Conservation (phyloP, 2,113 vertebrate species). For the Anolis carolinensis region DNA sequence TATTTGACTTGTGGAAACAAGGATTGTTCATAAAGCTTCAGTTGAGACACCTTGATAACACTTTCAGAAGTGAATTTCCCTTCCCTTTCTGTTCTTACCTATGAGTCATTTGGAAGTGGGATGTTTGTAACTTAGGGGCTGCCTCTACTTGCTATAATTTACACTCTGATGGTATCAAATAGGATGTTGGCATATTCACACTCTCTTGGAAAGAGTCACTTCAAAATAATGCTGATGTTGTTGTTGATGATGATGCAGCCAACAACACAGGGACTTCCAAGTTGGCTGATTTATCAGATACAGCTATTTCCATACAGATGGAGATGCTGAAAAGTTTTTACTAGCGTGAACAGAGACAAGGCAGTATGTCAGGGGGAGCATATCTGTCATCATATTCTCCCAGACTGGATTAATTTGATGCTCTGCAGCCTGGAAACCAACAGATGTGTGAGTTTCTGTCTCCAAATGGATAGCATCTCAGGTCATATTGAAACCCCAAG, state of each 20-base stretch:
- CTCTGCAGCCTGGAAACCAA: slow-evolving; percentile 6
- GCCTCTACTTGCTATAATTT: too few species aligned
- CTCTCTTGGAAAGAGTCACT: slow-evolving; percentile 82
- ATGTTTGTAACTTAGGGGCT: too few species aligned
- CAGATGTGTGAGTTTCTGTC: slow-evolving; percentile 4
- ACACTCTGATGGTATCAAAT: too few species aligned
- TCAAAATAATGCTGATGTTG: slow-evolving; percentile 78
- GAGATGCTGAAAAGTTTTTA: slow-evolving; percentile 67
- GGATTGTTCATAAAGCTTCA: too few species aligned
- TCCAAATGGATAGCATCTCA: slow-evolving; percentile 6
- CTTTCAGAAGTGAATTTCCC: too few species aligned
- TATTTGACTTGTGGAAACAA: too few species aligned
- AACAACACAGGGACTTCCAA: slow-evolving; percentile 64
- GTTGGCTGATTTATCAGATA: slow-evolving; percentile 71
- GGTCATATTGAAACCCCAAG: not conserved
- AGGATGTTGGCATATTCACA: slow-evolving; percentile 69
- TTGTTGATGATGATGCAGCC: slow-evolving; percentile 67
- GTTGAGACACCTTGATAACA: too few species aligned
- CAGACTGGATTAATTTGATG: slow-evolving; percentile 27
- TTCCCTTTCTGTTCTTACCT: too few species aligned
- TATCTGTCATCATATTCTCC: not conserved
- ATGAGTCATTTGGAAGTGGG: too few species aligned
- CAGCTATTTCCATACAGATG: slow-evolving; percentile 61
- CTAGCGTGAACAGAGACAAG: slow-evolving; percentile 32
- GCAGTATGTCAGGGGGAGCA: slow-evolving; percentile 21